Evolutionary conservation across 2,888 invertebrate genomes (phyloP).

Genomic region (Apamea crenata): DNA sequence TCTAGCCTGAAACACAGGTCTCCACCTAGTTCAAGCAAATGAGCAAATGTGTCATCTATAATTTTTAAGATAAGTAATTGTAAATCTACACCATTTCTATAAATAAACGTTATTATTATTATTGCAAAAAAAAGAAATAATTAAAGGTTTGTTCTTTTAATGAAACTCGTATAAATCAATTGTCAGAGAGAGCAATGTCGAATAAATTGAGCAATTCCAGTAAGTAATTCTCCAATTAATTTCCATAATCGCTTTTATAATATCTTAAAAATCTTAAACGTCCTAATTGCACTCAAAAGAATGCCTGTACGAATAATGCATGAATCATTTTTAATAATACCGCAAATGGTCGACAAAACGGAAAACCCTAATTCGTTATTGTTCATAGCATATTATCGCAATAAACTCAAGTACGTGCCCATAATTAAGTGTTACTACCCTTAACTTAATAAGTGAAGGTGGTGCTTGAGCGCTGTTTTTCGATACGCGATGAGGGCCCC

Average conservation of each 20-base stretch:
- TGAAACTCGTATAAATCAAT: neutral
- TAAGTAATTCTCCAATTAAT: constrained; percentile 14
- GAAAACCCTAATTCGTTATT: constrained; percentile 43
- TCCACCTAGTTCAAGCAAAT: too few species aligned
- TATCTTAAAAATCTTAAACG: constrained; percentile 1
- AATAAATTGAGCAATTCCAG: constrained; percentile 12
- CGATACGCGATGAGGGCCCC: constrained; percentile 43
- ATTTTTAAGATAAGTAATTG: too few species aligned
- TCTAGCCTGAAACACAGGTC: too few species aligned
- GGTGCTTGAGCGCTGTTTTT: constrained; percentile 43
- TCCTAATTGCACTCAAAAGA: constrained; percentile 1
- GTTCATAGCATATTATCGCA: constrained; percentile 35
- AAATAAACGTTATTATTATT: too few species aligned
- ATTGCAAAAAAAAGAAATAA: neutral
- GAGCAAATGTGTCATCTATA: too few species aligned
- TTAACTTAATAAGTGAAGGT: constrained; percentile 42
- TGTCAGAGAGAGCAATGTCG: constrained; percentile 6
- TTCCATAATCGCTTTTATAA: constrained; percentile 36
- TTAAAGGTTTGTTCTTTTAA: neutral
- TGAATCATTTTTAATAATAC: constrained; percentile 17
- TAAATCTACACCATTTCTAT: too few species aligned
- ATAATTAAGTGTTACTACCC: constrained; percentile 51
- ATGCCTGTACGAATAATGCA: constrained; percentile 8
- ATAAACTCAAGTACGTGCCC: constrained; percentile 36
- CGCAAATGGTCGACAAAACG: constrained; percentile 8